Evolutionary conservation across 1,140 invertebrate species (phyloP).

Genomic region (Drosophila bocki): DNA sequence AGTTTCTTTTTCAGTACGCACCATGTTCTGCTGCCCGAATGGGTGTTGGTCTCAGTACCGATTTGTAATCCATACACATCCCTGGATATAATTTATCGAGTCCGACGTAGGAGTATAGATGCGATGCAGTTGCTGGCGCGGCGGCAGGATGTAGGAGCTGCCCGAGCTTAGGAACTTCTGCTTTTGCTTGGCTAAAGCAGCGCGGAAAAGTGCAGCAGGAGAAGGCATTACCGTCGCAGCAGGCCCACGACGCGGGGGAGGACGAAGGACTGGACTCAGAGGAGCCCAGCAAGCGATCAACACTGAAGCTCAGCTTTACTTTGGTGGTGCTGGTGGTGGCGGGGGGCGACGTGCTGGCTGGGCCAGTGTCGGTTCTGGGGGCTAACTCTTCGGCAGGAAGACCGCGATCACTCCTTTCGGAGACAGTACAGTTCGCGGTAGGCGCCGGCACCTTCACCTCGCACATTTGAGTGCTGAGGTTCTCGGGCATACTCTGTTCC

Average conservation of each 20-base stretch:
- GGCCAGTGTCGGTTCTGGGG: slow-evolving; percentile 1
- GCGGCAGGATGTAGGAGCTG: slow-evolving; percentile 16
- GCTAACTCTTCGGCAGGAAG: slow-evolving; percentile 41
- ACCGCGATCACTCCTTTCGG: slow-evolving; percentile 34
- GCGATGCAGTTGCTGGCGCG: slow-evolving; percentile 1
- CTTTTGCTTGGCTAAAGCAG: slow-evolving; percentile 42
- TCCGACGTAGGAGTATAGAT: slow-evolving; percentile 47
- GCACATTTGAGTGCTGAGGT: slow-evolving; percentile 70
- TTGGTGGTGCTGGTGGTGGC: slow-evolving; percentile 55
- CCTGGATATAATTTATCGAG: slow-evolving; percentile 65
- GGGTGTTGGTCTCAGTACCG: slow-evolving; percentile 71
- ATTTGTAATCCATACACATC: slow-evolving; percentile 77
- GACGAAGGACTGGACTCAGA: slow-evolving; percentile 35
- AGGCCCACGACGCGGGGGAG: slow-evolving; percentile 26
- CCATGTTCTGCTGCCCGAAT: slow-evolving; percentile 69
- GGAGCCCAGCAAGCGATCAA: slow-evolving; percentile 70
- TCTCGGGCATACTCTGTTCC: slow-evolving; percentile 76
- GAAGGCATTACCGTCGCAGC: slow-evolving; percentile 57
- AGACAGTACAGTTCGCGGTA: slow-evolving; percentile 13
- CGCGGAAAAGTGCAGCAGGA: slow-evolving; percentile 63
- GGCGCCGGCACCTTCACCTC: slow-evolving; percentile 49
- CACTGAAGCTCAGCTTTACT: slow-evolving; percentile 82
- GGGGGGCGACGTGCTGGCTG: slow-evolving; percentile 5
- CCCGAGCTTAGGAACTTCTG: slow-evolving; percentile 42
- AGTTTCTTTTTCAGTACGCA: slow-evolving; percentile 18